Percentiles rank a stretch among this genome's conserved stretches.
Conservation (phyloP, 1,140 invertebrate species). For the Trichogramma pretiosum region DNA sequence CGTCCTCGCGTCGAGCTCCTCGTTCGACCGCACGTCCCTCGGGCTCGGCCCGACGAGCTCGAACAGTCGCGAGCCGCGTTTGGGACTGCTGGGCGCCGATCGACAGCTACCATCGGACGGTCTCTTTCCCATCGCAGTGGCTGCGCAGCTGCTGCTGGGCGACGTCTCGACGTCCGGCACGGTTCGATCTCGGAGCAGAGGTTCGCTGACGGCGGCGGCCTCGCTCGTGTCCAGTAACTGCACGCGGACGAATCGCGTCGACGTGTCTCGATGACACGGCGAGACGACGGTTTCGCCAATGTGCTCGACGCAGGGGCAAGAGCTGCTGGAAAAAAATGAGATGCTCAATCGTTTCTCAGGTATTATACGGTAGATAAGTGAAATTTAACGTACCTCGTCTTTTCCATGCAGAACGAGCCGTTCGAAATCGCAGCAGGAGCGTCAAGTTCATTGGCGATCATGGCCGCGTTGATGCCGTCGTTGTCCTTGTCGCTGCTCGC, state of each 20-base stretch:
- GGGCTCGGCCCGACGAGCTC: constrained; percentile 25
- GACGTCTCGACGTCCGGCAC: not conserved
- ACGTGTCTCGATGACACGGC: not conserved
- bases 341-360: no score
- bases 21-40: constrained; percentile 35
- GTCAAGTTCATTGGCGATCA: constrained; percentile 41
- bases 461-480: constrained; percentile 38
- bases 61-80: constrained; percentile 25
- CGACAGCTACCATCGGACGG: constrained; percentile 26
- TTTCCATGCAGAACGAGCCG: constrained; percentile 38
- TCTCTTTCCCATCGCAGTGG: no score
- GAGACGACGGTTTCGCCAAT: not conserved
- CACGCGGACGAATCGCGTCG: not conserved
- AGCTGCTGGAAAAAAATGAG: constrained; percentile 52
- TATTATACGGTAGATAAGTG: no score
- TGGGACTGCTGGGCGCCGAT: constrained; percentile 46
- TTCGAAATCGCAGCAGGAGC: constrained; percentile 13
- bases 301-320: constrained; percentile 53
- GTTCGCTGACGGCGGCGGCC: not conserved
- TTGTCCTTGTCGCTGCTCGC: no score
- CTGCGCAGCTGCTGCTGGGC: no score
- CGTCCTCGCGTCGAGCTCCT: constrained; percentile 38
- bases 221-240: not conserved
- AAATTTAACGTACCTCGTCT: constrained; percentile 22
- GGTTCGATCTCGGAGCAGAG: not conserved